phyloP scores from a whole-genome alignment of 2,888 invertebrate genomes.

The Folsomia candida region DNA sequence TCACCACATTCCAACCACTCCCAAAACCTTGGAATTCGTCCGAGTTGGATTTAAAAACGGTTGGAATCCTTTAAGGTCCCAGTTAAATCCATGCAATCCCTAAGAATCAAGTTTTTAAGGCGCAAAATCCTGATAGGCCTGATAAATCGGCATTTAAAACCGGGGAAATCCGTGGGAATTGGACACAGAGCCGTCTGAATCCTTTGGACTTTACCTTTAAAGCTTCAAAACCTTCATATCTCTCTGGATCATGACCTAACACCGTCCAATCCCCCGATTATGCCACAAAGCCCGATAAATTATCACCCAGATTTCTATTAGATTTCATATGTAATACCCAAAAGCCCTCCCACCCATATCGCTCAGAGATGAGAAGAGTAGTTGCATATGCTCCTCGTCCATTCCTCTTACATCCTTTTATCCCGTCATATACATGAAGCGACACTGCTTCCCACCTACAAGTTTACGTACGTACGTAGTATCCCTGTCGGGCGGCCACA shows the following conservation, averaged over 20 bases:
- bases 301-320: conserved; percentile 21
- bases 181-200: conserved; percentile 10
- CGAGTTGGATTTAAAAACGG: conserved; percentile 12
- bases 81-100: conserved; percentile 15
- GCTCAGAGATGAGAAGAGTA: not conserved
- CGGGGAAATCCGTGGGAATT: conserved; percentile 19
- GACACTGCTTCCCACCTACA: no score
- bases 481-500: no score
- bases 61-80: conserved; percentile 9
- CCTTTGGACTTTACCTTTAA: conserved; percentile 14
- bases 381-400: not conserved
- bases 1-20: not conserved
- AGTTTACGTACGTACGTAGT: no score
- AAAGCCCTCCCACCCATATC: not conserved
- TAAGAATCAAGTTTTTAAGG: conserved; percentile 20
- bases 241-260: conserved; percentile 18
- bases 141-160: conserved; percentile 23
- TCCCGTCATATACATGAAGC: not conserved
- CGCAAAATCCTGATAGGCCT: not conserved
- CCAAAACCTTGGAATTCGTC: conserved; percentile 15
- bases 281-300: conserved; percentile 20
- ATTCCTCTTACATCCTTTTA: not conserved
- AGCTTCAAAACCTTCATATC: conserved; percentile 22
- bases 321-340: conserved; percentile 20
- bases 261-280: conserved; percentile 17